Percentiles rank a stretch among this genome's conserved stretches.
Conservation (phyloP, 2,888 invertebrate genomes). For the Campopleginae sp. region DNA sequence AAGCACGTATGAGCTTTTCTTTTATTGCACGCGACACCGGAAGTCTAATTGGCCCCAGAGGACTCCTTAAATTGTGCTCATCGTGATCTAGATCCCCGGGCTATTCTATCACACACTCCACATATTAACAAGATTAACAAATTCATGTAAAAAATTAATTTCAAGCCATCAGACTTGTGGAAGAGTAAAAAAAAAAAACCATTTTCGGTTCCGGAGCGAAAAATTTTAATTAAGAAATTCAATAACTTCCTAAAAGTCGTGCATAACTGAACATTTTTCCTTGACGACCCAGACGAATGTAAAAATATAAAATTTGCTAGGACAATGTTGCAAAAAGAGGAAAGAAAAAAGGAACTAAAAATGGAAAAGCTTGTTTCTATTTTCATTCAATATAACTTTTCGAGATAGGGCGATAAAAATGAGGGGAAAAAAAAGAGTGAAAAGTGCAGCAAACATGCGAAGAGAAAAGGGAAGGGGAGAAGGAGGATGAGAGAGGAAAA, state of each 20-base stretch:
- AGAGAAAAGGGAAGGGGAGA: not conserved
- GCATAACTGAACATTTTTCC: not conserved
- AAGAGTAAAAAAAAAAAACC: not conserved
- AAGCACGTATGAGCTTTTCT: constrained; percentile 14
- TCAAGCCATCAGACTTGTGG: not conserved
- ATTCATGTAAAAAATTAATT: not conserved
- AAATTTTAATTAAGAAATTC: too few species aligned
- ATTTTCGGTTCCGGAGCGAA: not conserved
- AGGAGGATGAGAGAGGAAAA: not conserved
- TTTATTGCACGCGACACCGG: not conserved
- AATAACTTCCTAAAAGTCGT: not conserved
- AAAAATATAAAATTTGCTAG: not conserved
- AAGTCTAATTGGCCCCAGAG: not conserved
- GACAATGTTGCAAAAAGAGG: not conserved
- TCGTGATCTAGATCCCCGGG: not conserved
- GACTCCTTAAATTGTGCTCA: not conserved
- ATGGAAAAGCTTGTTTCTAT: not conserved
- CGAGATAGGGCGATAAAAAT: not conserved
- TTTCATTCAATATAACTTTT: not conserved
- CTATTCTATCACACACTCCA: not conserved
- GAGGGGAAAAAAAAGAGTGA: not conserved
- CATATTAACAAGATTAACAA: not conserved
- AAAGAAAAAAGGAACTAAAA: not conserved
- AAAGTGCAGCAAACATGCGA: constrained; percentile 3
- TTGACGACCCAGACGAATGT: not conserved